Evolutionary conservation across 1,140 invertebrate genomes (phyloP), one percentile per base, ranked within the genome.

Genomic region (Goniozus legneri): DNA sequence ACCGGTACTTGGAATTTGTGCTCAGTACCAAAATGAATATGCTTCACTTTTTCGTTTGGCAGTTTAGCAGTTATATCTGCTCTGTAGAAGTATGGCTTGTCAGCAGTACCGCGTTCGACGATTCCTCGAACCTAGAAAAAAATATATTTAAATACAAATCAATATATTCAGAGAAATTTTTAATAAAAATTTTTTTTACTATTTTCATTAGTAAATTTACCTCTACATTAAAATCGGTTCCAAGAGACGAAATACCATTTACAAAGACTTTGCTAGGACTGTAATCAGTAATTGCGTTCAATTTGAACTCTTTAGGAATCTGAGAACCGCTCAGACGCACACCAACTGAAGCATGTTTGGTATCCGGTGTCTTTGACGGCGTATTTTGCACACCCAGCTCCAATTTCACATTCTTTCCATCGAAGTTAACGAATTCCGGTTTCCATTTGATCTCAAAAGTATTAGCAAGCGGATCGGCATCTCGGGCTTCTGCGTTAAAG

Each of bases 1-100:
- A 35, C 30, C 32, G 52, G 67, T 0, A 56, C 44, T 30, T 65
- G 46, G 42, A 56, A 6, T 8, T 45, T 61, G 1, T 43, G 70
- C 52, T 10, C 60, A 21, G 46, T 65, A 48, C 47, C 70, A 40
- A 54, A 67, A 61, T 67, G 81, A 30, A 64, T 3, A 13, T 76
- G 71, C 37, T 79, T 80, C 2, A 86, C 31, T 31, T 76, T 79
- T 0, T 79, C 76, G 30, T 67, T 73, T 0, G 82, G 81, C 1
- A 77, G 57, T 31, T 74, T 71, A 0, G 78, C 30, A 8, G 78
- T 75, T 0, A 75, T 27, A 1, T 60, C 49, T 4, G 73, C 8
- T 0, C 75, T 70, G 12, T 65, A 54, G 3, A 47, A 60, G 2
- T 71, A 44, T 43, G 83, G 80, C 50, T 65, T 71, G 10, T 52